Conservation (phyloP, 1,140 invertebrate genomes). For the Meloidogyne hapla region DNA sequence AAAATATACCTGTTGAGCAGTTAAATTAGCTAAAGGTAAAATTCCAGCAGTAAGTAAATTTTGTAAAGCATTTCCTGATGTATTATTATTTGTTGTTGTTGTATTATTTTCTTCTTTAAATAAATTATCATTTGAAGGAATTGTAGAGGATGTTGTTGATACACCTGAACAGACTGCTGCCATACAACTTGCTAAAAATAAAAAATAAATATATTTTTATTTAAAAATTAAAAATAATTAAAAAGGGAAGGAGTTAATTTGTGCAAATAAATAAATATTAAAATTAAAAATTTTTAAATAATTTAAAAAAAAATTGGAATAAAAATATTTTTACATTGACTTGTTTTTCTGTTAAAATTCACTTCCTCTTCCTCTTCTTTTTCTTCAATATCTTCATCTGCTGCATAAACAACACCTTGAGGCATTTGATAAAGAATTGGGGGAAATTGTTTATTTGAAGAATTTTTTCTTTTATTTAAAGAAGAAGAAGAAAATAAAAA, state of each 20-base stretch:
- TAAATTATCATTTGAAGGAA: neutral
- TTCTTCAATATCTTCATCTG: neutral
- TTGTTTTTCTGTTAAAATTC: neutral
- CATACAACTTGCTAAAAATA: conserved; percentile 27
- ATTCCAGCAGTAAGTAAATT: conserved; percentile 20
- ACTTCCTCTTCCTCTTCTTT: conserved; percentile 8
- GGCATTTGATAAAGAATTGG: conserved; percentile 41
- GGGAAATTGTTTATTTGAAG: neutral
- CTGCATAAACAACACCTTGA: conserved; percentile 37
- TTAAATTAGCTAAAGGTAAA: conserved; percentile 22
- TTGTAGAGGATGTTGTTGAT: conserved; percentile 4
- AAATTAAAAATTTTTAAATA: too few relatives aligned
- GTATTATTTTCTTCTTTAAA: neutral
- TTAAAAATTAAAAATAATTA: neutral
- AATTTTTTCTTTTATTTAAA: neutral
- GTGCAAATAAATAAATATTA: conserved; percentile 1
- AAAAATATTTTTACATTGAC: neutral
- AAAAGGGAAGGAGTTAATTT: neutral
- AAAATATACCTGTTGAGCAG: conserved; percentile 26
- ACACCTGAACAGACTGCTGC: conserved; percentile 13
- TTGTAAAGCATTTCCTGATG: conserved; percentile 21
- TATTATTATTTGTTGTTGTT: neutral
- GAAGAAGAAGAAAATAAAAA: conserved; percentile 2
- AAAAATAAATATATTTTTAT: neutral
- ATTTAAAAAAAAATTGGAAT: neutral